Percentiles rank a stretch among this genome's conserved stretches.
These are phyloP conservation scores for Drosophila infuscata DNA, from an alignment of 2,888 invertebrate genomes.

Conservation along the genomic window DNA sequence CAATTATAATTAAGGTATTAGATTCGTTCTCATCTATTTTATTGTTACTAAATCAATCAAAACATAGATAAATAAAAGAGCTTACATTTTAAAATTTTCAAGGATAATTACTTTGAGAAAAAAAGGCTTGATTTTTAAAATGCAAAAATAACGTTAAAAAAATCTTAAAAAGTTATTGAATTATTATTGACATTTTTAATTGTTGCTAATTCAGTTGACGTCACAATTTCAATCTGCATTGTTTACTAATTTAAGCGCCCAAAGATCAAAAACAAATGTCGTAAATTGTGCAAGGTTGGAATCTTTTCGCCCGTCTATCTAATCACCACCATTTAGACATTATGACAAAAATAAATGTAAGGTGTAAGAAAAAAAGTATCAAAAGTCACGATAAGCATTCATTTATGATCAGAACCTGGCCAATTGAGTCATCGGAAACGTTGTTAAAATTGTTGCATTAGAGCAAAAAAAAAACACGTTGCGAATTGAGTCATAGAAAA, in stretches of 20 bases:
- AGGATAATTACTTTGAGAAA: neutral
- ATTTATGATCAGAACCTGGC: constrained; percentile 30
- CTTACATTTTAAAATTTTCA: neutral
- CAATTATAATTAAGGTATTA: neutral
- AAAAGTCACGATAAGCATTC: constrained; percentile 14
- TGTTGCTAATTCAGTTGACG: neutral
- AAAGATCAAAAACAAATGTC: constrained; percentile 26
- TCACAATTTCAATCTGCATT: neutral
- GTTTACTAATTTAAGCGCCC: neutral
- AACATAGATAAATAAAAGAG: neutral
- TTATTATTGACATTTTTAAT: neutral
- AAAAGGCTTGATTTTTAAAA: neutral
- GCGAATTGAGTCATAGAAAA: constrained; percentile 48
- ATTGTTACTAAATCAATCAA: neutral
- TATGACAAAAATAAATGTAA: neutral
- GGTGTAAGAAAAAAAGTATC: constrained; percentile 21
- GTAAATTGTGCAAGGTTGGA: constrained; percentile 71
- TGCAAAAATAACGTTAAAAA: neutral
- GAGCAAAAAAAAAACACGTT: constrained; percentile 7
- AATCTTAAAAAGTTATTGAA: neutral
- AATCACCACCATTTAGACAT: constrained; percentile 50
- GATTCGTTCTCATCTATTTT: neutral
- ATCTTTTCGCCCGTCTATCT: constrained; percentile 54
- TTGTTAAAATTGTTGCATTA: neutral
- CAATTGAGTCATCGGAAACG: constrained; percentile 40